A percentile compares a stretch with the other conserved stretches of the same genome.
phyloP scores from a whole-genome alignment of 1,140 invertebrate genomes.

The Apolygus lucorum region DNA sequence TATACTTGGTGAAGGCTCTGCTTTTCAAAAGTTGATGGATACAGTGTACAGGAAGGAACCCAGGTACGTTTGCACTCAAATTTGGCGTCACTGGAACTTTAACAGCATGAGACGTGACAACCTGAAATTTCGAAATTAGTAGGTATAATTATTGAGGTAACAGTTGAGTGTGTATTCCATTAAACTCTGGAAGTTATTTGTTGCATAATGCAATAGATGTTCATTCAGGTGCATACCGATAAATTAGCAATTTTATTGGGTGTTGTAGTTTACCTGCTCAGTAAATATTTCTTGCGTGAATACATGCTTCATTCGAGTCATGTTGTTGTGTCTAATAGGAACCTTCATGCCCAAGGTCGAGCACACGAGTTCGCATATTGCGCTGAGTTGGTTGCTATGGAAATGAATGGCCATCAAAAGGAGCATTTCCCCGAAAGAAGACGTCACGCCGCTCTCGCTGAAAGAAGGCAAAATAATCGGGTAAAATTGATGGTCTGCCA shows the following conservation, averaged over 20 bases:
- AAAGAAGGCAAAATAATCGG: too few relatives aligned
- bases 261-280: conserved; percentile 65
- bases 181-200: too few relatives aligned
- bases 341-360: conserved; percentile 93
- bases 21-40: conserved; percentile 94
- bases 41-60: conserved; percentile 93
- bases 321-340: conserved; percentile 79
- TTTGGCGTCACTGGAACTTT: conserved; percentile 88
- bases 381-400: conserved; percentile 84
- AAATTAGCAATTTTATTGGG: background rate
- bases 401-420: conserved; percentile 94
- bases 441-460: conserved; percentile 63
- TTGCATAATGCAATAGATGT: too few relatives aligned
- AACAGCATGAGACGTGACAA: conserved; percentile 90
- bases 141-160: too few relatives aligned
- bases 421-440: conserved; percentile 92
- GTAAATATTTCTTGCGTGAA: conserved; percentile 97
- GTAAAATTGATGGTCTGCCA: too few relatives aligned
- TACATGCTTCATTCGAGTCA: conserved; percentile 85
- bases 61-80: conserved; percentile 78
- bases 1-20: conserved; percentile 90
- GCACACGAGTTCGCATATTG: conserved; percentile 87
- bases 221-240: too few relatives aligned
- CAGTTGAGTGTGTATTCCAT: too few relatives aligned
- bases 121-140: too few relatives aligned